Evolutionary conservation across 2,888 invertebrate species (phyloP), one percentile per base, ranked within the genome.

Genomic region (Chrysolina haemoptera): DNA sequence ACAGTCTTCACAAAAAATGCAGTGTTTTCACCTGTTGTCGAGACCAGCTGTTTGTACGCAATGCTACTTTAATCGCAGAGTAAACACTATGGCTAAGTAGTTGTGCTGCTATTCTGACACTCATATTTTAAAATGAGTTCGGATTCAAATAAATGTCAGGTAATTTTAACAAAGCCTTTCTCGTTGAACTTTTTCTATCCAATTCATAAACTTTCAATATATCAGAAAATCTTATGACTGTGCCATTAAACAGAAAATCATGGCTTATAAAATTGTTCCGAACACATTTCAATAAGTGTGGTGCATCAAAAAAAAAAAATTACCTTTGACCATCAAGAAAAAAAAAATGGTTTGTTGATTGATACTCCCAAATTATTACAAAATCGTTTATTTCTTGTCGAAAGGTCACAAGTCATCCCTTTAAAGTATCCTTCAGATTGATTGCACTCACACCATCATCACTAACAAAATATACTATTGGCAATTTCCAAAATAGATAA

Each of bases 261-360:
- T 40, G 12, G 20, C 9, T 22, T 1, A n/a, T 41, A 18, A 43
- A 64, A 43, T 46, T 64, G 11, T 64, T 69, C 12, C 59, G 22
- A 2, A 62, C 11, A 20, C 69, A 35, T 69, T 69, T 69, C 6
- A 69, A 59, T n/a, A 69, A 62, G 9, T 69, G 62, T 10, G 69
- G 59, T 9, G 20, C 35, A 46, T 69, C 43, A 40, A 62, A 69
- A 43, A 41, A 64, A 5, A n/a, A 40, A 64, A 20, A 64, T 5
- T 64, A 64, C 35, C 16, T 64, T 64, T 20, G 16, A 20, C 3
- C 9, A 20, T 11, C 5, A 11, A 64, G 22, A 43, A 41, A 63
- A 27, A 8, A 35, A 27, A 27, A 12, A 43, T 41, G 46, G 46
- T 1, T 18, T 12, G 18, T 64, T n/a, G 9, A 43, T 14, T 43